Evolutionary conservation across 2,797 vertebrate species (phyloP), one percentile per base, ranked within the genome.

Genomic region (Rhincodon typus): DNA sequence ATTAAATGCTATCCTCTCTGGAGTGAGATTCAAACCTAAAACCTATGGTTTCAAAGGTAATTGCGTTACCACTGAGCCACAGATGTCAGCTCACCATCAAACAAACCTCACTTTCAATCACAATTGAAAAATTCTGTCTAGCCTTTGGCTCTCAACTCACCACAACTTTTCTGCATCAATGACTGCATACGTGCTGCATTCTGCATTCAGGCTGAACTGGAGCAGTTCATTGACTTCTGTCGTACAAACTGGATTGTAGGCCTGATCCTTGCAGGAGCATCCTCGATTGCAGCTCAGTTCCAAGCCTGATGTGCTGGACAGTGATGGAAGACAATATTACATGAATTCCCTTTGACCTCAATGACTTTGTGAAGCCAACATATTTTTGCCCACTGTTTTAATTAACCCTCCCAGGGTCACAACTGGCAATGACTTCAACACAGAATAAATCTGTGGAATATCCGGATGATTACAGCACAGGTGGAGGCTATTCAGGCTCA

Each of bases 221-320:
- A n/a, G n/a, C n/a, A n/a, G n/a, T n/a, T n/a, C n/a, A n/a, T n/a
- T n/a, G n/a, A n/a, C n/a, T 0, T 98, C 46, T 0, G 97, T 97
- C 1, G 98, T 98, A 0, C 99, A 99, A 30, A 99, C 97, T 0
- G 99, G 99, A 96, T 99, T 98, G 34, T 98, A 99, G 8, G 96
- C 97, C 0, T 97, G 97, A 0, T 27, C 0, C 0, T 97, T 96
- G 96, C 99, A 99, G 21, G 25, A 86, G 70, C 99, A 99, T 0
- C 1, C 62, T 0, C 70, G 15, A 53, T 38, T 97, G 77, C 98
- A 99, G 42, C 0, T 42, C 34, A 23, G 3, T 0, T 23, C 19
- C 23, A 42, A 4, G 62, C 17, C 90, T 0, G 38, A 27, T 3
- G 90, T 67, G 6, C 90, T 93, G 34, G 17, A 38, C 67, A 67